phyloP scores from a whole-genome alignment of 1,140 invertebrate species.

The Luehdorfia chinensis region DNA sequence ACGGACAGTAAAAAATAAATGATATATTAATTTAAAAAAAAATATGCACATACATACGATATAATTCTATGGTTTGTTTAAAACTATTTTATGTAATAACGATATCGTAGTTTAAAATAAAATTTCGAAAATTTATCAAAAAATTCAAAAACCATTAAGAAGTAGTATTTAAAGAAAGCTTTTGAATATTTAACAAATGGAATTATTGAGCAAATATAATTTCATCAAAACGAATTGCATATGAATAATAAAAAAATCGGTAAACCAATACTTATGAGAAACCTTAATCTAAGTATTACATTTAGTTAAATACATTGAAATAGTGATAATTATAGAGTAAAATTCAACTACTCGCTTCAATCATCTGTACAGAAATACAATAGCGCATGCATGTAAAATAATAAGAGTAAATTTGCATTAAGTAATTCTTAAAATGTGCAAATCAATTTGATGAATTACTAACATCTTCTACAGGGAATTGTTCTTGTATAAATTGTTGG shows the following conservation, averaged over 20 bases:
- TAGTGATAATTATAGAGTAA: slow-evolving; percentile 54
- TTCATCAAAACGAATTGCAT: not conserved
- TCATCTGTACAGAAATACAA: slow-evolving; percentile 52
- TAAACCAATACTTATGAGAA: slow-evolving; percentile 5
- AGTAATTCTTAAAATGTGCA: slow-evolving; percentile 10
- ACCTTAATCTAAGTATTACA: slow-evolving; percentile 39
- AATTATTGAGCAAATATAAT: slow-evolving; percentile 16
- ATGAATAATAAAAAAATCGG: slow-evolving; percentile 9
- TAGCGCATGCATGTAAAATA: slow-evolving; percentile 28
- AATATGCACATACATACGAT: not conserved
- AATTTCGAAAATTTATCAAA: not conserved
- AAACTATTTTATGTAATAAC: too few species aligned
- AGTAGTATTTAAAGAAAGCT: too few species aligned
- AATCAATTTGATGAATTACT: not conserved
- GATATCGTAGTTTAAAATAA: too few species aligned
- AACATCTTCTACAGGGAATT: too few species aligned
- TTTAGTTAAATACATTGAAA: slow-evolving; percentile 54
- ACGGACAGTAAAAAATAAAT: not conserved
- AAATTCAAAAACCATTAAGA: not conserved
- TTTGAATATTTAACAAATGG: too few species aligned
- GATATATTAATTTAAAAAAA: too few species aligned
- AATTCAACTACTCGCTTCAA: slow-evolving; percentile 41
- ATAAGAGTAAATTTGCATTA: slow-evolving; percentile 11
- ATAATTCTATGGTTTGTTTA: not conserved
- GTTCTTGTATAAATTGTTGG: too few species aligned